phyloP scores from a whole-genome alignment of 2,888 invertebrate species.

The Corythucha ciliata region DNA sequence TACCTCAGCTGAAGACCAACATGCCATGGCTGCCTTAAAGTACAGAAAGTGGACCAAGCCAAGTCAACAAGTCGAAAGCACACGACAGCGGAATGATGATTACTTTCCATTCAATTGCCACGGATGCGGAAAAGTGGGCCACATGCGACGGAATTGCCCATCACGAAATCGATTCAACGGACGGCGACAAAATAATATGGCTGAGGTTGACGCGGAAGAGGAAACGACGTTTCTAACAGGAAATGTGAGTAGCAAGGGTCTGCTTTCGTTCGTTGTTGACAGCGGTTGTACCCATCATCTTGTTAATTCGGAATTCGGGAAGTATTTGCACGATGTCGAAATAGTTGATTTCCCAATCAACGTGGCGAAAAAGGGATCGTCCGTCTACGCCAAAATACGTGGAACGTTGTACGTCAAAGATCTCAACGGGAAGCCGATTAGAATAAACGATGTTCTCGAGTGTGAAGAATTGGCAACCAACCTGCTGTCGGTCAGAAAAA shows the following conservation, averaged over 20 bases:
- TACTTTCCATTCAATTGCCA: too few species aligned
- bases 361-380: slow-evolving; percentile 6
- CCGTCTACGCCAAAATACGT: neutral
- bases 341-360: neutral
- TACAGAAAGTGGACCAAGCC: too few species aligned
- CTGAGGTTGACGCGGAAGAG: too few species aligned
- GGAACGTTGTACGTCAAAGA: slow-evolving; percentile 5
- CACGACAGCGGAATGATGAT: too few species aligned
- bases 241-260: too few species aligned
- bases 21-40: too few species aligned
- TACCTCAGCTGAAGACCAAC: too few species aligned
- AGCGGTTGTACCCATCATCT: slow-evolving; percentile 3
- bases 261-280: slow-evolving; percentile 9
- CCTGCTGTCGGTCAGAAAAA: slow-evolving; percentile 6
- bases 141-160: too few species aligned
- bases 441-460: slow-evolving; percentile 2
- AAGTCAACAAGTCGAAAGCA: neutral
- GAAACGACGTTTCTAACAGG: too few species aligned
- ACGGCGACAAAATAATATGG: too few species aligned
- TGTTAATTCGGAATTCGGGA: slow-evolving; percentile 1
- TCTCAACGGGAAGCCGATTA: neutral
- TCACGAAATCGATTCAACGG: too few species aligned
- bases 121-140: too few species aligned
- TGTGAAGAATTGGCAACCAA: slow-evolving; percentile 6
- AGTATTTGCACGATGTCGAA: slow-evolving; percentile 1